Conservation (phyloP, 2,797 vertebrate genomes). For the Manis pentadactyla region DNA sequence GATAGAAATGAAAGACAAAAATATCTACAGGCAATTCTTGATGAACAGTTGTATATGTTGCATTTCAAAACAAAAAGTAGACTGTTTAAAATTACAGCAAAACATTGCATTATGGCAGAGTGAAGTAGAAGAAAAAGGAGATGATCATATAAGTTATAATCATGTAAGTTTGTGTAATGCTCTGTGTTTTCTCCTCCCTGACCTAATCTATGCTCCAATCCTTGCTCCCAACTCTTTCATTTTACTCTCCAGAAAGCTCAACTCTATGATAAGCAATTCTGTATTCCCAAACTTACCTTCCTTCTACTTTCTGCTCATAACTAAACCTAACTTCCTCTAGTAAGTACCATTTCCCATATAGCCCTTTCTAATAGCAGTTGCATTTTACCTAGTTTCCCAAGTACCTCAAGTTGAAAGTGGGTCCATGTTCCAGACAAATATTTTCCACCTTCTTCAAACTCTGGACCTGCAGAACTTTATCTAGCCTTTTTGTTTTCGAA, state of each 20-base stretch:
- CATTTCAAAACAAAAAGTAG: background rate
- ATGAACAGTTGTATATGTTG: background rate
- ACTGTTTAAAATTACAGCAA: background rate
- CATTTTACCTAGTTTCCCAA: background rate
- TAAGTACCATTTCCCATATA: background rate
- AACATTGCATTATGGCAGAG: background rate
- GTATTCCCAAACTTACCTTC: background rate
- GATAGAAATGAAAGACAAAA: slow-evolving; percentile 61
- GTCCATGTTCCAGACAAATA: background rate
- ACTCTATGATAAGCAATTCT: background rate
- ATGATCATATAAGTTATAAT: background rate
- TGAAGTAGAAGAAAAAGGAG: background rate
- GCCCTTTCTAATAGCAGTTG: background rate
- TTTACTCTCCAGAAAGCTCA: background rate
- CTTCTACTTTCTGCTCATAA: background rate
- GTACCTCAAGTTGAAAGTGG: background rate
- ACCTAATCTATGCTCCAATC: background rate
- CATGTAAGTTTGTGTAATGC: background rate
- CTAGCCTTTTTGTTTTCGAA: background rate
- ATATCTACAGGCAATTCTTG: background rate
- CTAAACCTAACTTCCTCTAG: background rate
- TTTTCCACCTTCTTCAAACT: background rate
- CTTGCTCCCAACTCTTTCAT: background rate
- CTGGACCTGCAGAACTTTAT: background rate
- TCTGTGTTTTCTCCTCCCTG: background rate